A percentile compares a stretch with the other conserved stretches of the same genome.
These are phyloP conservation scores for Hydrozoanthus gracilis DNA, from an alignment of 92 coral and sea anemone genomes.

Conservation along the genomic window DNA sequence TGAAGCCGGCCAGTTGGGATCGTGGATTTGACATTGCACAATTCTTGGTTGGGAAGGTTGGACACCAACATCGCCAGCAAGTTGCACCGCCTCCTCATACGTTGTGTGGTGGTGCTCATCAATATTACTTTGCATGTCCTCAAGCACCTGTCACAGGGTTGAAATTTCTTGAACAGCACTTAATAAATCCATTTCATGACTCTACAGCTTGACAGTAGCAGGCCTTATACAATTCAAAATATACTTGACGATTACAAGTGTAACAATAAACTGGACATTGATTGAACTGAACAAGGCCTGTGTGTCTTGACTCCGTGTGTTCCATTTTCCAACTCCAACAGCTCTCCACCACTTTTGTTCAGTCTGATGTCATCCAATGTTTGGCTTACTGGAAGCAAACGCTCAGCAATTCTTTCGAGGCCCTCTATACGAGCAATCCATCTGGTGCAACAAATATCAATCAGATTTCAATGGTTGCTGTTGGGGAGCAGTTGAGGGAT, in stretches of 20 bases:
- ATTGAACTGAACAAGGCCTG: conserved; percentile 17
- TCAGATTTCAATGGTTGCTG: conserved; percentile 52
- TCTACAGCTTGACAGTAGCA: neutral
- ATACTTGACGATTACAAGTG: conserved; percentile 33
- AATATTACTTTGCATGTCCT: conserved; percentile 45
- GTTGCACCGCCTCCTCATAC: conserved; percentile 62
- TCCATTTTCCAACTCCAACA: conserved; percentile 45
- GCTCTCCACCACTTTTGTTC: conserved; percentile 38
- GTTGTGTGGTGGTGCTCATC: conserved; percentile 37
- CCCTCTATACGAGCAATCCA: conserved; percentile 49
- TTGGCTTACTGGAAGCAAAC: neutral
- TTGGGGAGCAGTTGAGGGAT: conserved; percentile 34
- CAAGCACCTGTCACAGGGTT: conserved; percentile 7
- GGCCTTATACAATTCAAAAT: conserved; percentile 3
- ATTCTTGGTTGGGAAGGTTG: conserved; percentile 33
- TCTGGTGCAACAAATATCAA: conserved; percentile 42
- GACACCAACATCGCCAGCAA: conserved; percentile 57
- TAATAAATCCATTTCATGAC: neutral
- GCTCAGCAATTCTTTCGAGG: conserved; percentile 42
- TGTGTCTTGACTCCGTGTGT: conserved; percentile 4
- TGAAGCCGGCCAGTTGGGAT: neutral
- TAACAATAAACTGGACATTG: conserved; percentile 24
- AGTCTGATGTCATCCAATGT: conserved; percentile 1
- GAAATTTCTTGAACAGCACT: conserved; percentile 20
- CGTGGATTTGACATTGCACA: neutral